phyloP scores from a whole-genome alignment of 2,888 invertebrate genomes.

The Acanthosepion lycidas region DNA sequence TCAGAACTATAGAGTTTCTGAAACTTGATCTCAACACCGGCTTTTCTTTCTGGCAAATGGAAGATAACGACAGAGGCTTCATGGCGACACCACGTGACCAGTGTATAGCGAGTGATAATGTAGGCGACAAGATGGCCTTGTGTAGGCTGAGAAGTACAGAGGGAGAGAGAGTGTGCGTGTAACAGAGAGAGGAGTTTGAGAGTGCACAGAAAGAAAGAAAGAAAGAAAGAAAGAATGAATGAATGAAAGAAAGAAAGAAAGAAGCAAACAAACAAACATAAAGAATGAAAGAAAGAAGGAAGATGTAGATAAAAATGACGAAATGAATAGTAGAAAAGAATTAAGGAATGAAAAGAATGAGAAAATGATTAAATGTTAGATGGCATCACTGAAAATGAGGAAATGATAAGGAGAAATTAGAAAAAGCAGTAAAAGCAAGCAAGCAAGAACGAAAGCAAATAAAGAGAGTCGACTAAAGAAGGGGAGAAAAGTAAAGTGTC shows the following conservation, averaged over 20 bases:
- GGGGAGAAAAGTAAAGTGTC: too few relatives aligned
- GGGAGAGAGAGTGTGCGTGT: background rate
- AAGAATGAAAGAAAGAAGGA: background rate
- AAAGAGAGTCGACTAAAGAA: background rate
- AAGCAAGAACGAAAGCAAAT: too few relatives aligned
- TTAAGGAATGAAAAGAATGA: background rate
- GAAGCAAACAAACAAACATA: background rate
- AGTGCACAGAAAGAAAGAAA: background rate
- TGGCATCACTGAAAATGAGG: too few relatives aligned
- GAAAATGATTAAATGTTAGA: too few relatives aligned
- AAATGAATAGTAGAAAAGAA: background rate
- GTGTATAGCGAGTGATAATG: background rate
- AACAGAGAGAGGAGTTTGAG: background rate
- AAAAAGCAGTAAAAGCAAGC: too few relatives aligned
- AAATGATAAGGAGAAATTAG: too few relatives aligned
- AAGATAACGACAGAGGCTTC: background rate
- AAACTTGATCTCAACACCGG: background rate
- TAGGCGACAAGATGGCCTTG: background rate
- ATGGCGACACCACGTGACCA: slow-evolving; percentile 33
- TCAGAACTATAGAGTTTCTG: background rate
- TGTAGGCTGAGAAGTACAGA: background rate
- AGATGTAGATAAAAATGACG: background rate
- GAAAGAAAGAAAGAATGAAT: too few relatives aligned
- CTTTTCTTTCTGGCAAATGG: background rate
- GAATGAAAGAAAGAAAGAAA: too few relatives aligned